Conservation (phyloP, 2,888 invertebrate genomes). For the Parnassius apollo region DNA sequence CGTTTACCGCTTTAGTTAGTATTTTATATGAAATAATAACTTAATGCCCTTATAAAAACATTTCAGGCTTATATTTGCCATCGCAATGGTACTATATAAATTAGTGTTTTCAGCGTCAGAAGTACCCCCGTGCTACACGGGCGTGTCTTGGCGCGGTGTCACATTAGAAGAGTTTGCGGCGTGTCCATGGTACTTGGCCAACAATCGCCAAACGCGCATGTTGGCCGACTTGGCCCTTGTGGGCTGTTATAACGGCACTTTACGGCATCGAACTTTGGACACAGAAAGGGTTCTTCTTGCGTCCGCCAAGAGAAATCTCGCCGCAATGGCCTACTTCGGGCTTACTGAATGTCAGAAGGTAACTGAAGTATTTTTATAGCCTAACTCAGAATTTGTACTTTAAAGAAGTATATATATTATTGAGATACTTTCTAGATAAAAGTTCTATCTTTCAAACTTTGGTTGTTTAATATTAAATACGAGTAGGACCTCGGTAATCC, state of each 20-base stretch:
- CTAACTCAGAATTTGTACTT: background rate
- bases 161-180: conserved; percentile 93
- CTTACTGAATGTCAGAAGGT: conserved; percentile 97
- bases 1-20: too few species aligned
- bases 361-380: conserved; percentile 1
- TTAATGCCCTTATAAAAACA: too few species aligned
- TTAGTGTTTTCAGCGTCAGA: conserved; percentile 79
- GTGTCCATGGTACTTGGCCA: conserved; percentile 96
- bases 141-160: conserved; percentile 93
- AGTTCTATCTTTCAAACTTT: too few species aligned
- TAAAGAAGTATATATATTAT: background rate
- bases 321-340: conserved; percentile 98
- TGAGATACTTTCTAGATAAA: too few species aligned
- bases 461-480: too few species aligned
- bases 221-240: conserved; percentile 96
- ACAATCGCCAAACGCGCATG: conserved; percentile 98
- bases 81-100: too few species aligned
- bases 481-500: too few species aligned
- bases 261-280: conserved; percentile 85
- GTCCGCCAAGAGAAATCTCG: conserved; percentile 97
- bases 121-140: conserved; percentile 90
- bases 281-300: conserved; percentile 93
- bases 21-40: too few species aligned
- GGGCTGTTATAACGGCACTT: conserved; percentile 95
- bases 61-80: too few species aligned